Evolutionary conservation across 2,113 vertebrate genomes (phyloP), one percentile per base, ranked within the genome.

Genomic region (Sporophila hypoxantha): DNA sequence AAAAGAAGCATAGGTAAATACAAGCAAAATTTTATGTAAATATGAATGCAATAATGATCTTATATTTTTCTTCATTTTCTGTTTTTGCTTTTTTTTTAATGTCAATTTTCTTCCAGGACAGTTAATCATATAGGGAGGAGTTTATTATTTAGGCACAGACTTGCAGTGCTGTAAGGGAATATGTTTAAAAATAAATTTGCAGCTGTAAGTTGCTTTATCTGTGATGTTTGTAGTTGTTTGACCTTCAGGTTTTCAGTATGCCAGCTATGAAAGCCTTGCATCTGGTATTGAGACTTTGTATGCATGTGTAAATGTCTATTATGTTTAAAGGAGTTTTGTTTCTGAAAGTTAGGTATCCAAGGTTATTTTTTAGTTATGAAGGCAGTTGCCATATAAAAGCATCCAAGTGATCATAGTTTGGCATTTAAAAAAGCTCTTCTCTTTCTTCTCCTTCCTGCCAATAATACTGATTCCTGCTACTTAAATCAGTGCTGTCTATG

Each of bases 1-100:
- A 98, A 85, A 99, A 99, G 95, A 99, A 99, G 52, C 98, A 98
- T 95, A 98, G 98, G 98, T 98, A 95, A 95, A 82, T 74, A 57
- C 17, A 61, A 79, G 17, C 18, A 41, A 57, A 74, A 49, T 46
- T 64, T 75, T 46, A 47, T 69, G 9, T 60, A 85, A 77, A 66
- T 85, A 60, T 57, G 27, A 67, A 68, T 82, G 17, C 30, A 80
- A 64, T 84, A 5, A 53, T 14, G 6, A 36, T 52, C n/a, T 64
- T 76, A 9, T 4, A 2, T 60, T 84, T 91, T 56, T 64, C 18
- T 80, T 3, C 2, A 9, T 68, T 68, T 85, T 83, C 22, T 69
- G 14, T 17, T 36, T 73, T 36, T 36, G 36, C 9, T 36, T 36
- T 36, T 36, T 36, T 60, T 79, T 69, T 17, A 22, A 46, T 61